Evolutionary conservation across 2,888 invertebrate species (phyloP), one percentile per base, ranked within the genome.

Genomic region (Acanthosepion esculentum): DNA sequence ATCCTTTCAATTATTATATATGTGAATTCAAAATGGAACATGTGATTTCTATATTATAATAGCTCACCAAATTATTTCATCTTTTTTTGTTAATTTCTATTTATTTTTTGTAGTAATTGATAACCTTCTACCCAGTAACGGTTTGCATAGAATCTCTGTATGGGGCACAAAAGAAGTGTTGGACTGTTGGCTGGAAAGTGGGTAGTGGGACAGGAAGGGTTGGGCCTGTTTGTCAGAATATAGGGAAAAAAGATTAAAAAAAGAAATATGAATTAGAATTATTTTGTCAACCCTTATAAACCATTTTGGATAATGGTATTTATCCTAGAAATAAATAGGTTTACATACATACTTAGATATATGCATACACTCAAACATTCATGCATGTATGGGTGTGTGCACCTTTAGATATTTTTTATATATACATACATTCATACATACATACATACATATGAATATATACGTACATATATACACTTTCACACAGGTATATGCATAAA

Each of bases 251-350:
- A 78, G 18, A n/a, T 15, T 33, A 78, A 78, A 78, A 78, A n/a
- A 15, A 15, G n/a, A 78, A 78, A n/a, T 78, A 78, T 78, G n/a
- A 78, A 78, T 78, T 78, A 78, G 78, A 78, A 78, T 78, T n/a
- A 78, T 33, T 78, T 33, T n/a, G 12, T 78, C 78, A n/a, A 78
- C 33, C 78, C 78, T 78, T 78, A 64, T 64, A 78, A 78, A 78
- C 33, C 78, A 78, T 78, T 78, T 78, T 78, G 78, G n/a, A n/a
- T 78, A 78, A n/a, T 78, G n/a, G 78, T 78, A 78, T 78, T n/a
- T 78, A 78, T 78, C 78, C 78, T n/a, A 78, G 78, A 78, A 78
- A 78, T 59, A 78, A 78, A 78, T 12, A n/a, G n/a, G n/a, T 78
- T 78, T 78, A 78, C 78, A 78, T 78, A 33, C 78, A 78, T 78